Evolutionary conservation across 2,888 invertebrate genomes (phyloP), one percentile per base, ranked within the genome.

Genomic region (Barypeithes pellucidus): DNA sequence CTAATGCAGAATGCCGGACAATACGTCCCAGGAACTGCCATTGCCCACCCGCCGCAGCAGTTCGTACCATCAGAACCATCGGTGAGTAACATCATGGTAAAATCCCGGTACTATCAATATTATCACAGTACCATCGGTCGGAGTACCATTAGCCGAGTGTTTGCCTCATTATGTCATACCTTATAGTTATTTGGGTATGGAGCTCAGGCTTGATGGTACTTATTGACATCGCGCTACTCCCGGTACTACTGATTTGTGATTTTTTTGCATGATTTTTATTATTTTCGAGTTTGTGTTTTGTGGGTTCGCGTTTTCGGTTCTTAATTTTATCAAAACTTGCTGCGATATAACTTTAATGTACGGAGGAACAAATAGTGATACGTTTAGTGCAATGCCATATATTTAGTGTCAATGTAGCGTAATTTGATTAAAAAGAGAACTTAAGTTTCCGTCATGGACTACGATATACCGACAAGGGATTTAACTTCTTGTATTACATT

Each of bases 1-100:
- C 83, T 81, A 76, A 83, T 83, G 83, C 82, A 83, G 82, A 82
- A 83, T 83, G 83, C 80, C 74, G 82, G 81, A 78, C 81, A 82
- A 76, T 83, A 80, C 78, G 82, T 81, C 78, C 81, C 81, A 81
- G 82, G 81, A 79, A 81, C 80, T 80, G 81, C 81, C 75, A 81
- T 82, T 79, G 81, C 82, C 78, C 83, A 81, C 77, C 83, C 78
- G 81, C 80, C 76, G 79, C 81, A 80, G 79, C 82, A 79, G 75
- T 79, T 78, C 75, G 77, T 80, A 71, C 78, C 78, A 66, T 73
- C 81, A 57, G 79, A 80, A 72, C 77, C 78, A 60, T 79, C 81
- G 79, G 82, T 82, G 69, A 80, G 81, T 79, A 75, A 54, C 57
- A 43, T 63, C 62, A 12, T 22, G 36, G 20, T 29, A 29, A 29